Percentiles rank a stretch among this genome's conserved stretches.
Conservation (phyloP, 2,113 vertebrate genomes). For the Lophotis ruficrista region DNA sequence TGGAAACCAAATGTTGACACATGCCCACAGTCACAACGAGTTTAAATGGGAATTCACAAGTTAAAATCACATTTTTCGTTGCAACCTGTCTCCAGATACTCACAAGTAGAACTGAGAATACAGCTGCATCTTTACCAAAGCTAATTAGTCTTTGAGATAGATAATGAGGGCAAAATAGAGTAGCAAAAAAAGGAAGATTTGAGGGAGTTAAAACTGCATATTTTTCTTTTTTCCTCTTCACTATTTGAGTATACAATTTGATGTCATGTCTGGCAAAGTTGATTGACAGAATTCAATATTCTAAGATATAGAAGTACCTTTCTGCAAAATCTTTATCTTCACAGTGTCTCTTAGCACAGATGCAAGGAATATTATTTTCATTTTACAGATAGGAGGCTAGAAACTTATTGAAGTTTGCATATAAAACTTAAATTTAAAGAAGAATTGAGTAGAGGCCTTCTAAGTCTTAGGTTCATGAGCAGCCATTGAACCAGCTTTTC, state of each 20-base stretch:
- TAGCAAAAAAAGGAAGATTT: not conserved
- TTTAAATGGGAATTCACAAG: not conserved
- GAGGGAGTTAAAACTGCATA: not conserved
- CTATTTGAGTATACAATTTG: not conserved
- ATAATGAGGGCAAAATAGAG: not conserved
- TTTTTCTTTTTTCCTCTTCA: not conserved
- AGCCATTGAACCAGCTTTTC: not conserved
- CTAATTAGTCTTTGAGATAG: not conserved
- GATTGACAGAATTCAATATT: constrained; percentile 30
- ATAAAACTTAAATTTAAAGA: not conserved
- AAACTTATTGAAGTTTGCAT: not conserved
- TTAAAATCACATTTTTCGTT: not conserved
- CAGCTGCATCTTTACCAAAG: not conserved
- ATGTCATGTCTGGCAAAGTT: not conserved
- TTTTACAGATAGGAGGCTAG: not conserved
- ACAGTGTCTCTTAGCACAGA: not conserved
- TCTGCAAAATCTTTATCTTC: not conserved
- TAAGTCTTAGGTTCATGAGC: not conserved
- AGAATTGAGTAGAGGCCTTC: not conserved
- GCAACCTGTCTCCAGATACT: not conserved
- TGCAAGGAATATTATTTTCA: not conserved
- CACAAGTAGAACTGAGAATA: not conserved
- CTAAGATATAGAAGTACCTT: not conserved
- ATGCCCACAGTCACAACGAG: not conserved
- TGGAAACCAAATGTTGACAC: not conserved